These are phyloP conservation scores for Allobates femoralis DNA, from an alignment of 2,797 vertebrate genomes.

Conservation along the genomic window DNA sequence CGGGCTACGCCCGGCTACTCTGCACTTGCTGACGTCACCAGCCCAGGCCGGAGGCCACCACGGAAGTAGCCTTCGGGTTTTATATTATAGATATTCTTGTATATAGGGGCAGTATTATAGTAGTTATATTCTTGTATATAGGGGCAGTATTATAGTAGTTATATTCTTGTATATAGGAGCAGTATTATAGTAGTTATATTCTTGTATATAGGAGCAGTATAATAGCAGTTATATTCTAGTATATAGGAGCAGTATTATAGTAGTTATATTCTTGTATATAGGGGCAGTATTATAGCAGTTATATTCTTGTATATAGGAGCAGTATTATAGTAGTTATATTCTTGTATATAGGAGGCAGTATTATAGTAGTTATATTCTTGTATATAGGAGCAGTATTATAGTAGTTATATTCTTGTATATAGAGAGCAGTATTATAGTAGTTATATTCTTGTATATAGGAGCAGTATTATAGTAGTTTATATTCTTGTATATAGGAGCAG, in stretches of 20 bases:
- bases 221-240: no score
- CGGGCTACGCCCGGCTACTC: no score
- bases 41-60: no score
- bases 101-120: neutral
- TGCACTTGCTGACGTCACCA: no score
- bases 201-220: neutral
- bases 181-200: neutral
- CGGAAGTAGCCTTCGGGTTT: no score
- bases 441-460: no score
- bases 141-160: constrained; percentile 8
- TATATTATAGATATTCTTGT: neutral
- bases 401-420: neutral
- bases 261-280: neutral
- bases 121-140: neutral
- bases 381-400: constrained; percentile 10
- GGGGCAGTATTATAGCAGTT: no score
- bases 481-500: no score
- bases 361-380: constrained; percentile 17
- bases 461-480: no score
- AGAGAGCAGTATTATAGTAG: no score
- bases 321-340: neutral
- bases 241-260: constrained; percentile 7
- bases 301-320: no score
- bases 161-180: neutral
- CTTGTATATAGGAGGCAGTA: constrained; percentile 6